Percentiles rank a stretch among this genome's conserved stretches.
These are phyloP conservation scores for Hirtodrosophila confusa DNA, from an alignment of 2,888 invertebrate genomes.

Conservation along the genomic window DNA sequence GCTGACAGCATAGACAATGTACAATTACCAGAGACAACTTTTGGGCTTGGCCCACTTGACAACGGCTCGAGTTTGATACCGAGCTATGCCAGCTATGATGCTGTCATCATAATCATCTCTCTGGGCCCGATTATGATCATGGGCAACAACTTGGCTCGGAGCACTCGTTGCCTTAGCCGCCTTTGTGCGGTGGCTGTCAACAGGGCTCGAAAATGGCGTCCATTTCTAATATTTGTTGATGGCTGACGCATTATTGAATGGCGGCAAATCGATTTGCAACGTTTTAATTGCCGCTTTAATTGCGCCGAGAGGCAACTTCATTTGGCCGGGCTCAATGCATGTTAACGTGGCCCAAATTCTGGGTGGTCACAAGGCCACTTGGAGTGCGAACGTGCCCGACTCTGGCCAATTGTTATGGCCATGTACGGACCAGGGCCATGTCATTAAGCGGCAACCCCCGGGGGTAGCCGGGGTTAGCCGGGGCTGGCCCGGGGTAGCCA, in stretches of 20 bases:
- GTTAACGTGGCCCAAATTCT: constrained; percentile 12
- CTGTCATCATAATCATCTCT: constrained; percentile 59
- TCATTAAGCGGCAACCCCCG: constrained; percentile 39
- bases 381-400: constrained; percentile 64
- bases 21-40: constrained; percentile 75
- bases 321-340: constrained; percentile 19
- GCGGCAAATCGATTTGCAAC: constrained; percentile 72
- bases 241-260: constrained; percentile 43
- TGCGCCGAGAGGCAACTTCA: constrained; percentile 63
- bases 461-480: constrained; percentile 42
- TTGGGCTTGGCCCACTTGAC: constrained; percentile 76
- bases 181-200: constrained; percentile 45
- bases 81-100: constrained; percentile 22
- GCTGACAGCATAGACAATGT: constrained; percentile 72
- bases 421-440: constrained; percentile 19
- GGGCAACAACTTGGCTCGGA: constrained; percentile 34
- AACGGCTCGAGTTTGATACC: constrained; percentile 38
- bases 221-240: constrained; percentile 31
- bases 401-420: constrained; percentile 29
- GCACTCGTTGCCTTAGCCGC: constrained; percentile 6
- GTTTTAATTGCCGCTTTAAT: constrained; percentile 77
- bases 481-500: constrained; percentile 38
- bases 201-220: constrained; percentile 43
- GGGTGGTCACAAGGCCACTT: constrained; percentile 72
- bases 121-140: constrained; percentile 45